Evolutionary conservation across 2,888 invertebrate genomes (phyloP).

Genomic region (Acrocyrtus sp.): DNA sequence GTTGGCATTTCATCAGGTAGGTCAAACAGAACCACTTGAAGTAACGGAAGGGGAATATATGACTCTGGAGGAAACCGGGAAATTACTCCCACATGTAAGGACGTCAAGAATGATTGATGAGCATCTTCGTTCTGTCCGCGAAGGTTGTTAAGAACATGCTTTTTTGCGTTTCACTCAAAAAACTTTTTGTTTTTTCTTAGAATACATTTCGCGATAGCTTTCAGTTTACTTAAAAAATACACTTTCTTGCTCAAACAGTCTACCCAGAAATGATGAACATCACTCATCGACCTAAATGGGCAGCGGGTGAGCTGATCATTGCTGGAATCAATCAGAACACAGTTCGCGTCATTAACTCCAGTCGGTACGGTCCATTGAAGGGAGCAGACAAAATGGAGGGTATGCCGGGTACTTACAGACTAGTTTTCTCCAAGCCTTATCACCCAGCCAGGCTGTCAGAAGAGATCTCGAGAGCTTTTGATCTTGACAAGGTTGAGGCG

Average conservation of each 20-base stretch:
- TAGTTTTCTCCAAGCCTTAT: slow-evolving; percentile 53
- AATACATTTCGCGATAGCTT: too few relatives aligned
- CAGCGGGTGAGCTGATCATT: slow-evolving; percentile 50
- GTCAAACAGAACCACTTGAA: slow-evolving; percentile 25
- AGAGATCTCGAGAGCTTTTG: slow-evolving; percentile 40
- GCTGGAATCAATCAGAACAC: slow-evolving; percentile 35
- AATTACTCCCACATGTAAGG: slow-evolving; percentile 46
- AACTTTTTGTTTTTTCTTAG: neutral
- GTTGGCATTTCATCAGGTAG: slow-evolving; percentile 20
- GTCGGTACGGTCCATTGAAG: slow-evolving; percentile 56
- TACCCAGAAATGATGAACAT: slow-evolving; percentile 53
- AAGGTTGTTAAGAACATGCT: too few relatives aligned
- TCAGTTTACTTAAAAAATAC: too few relatives aligned
- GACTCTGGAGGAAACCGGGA: slow-evolving; percentile 48
- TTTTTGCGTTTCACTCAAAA: neutral
- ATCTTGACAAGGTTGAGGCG: slow-evolving; percentile 50
- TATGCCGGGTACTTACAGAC: slow-evolving; percentile 25
- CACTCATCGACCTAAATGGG: slow-evolving; percentile 55
- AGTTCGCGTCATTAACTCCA: slow-evolving; percentile 49
- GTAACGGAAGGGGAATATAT: slow-evolving; percentile 53
- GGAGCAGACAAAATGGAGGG: slow-evolving; percentile 39
- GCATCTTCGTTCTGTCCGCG: slow-evolving; percentile 46
- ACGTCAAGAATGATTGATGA: slow-evolving; percentile 48
- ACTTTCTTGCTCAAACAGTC: slow-evolving; percentile 4
- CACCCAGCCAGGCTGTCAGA: slow-evolving; percentile 53